Percentiles rank a stretch among this genome's conserved stretches.
These are phyloP conservation scores for Poliocrania exsul DNA, from an alignment of 2,797 vertebrate genomes.

Conservation along the genomic window DNA sequence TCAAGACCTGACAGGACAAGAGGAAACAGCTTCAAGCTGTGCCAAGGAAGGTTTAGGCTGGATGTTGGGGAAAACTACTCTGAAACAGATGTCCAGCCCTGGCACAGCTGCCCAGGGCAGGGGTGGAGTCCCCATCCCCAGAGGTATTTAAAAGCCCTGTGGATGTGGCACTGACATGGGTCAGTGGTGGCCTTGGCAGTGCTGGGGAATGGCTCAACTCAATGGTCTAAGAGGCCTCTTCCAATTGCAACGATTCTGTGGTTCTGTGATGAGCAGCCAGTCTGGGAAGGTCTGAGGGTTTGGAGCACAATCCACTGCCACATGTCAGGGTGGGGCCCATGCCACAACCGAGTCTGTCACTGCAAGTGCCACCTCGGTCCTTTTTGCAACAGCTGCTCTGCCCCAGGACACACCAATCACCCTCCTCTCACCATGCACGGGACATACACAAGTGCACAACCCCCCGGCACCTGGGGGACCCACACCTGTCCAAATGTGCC, in stretches of 20 bases:
- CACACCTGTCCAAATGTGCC: no score
- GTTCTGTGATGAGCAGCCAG: background rate
- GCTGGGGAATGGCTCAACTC: background rate
- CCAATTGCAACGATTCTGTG: background rate
- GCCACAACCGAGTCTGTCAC: background rate
- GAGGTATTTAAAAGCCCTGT: background rate
- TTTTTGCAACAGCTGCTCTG: background rate
- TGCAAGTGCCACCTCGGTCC: no score
- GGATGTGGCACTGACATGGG: background rate
- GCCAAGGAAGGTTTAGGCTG: background rate
- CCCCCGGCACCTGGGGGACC: rapidly evolving
- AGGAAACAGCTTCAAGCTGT: background rate
- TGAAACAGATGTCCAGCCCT: background rate
- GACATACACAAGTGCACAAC: rapidly evolving
- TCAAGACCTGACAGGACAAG: background rate
- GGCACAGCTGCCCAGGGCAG: background rate
- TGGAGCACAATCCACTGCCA: background rate
- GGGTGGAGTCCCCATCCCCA: background rate
- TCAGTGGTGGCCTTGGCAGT: background rate
- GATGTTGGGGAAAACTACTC: background rate
- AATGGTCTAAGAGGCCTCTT: background rate
- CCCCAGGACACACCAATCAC: rapidly evolving
- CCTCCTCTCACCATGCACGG: background rate
- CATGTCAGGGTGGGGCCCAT: rapidly evolving
- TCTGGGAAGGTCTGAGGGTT: background rate